phyloP scores from a whole-genome alignment of 2,888 invertebrate species.

The Biston betularia region DNA sequence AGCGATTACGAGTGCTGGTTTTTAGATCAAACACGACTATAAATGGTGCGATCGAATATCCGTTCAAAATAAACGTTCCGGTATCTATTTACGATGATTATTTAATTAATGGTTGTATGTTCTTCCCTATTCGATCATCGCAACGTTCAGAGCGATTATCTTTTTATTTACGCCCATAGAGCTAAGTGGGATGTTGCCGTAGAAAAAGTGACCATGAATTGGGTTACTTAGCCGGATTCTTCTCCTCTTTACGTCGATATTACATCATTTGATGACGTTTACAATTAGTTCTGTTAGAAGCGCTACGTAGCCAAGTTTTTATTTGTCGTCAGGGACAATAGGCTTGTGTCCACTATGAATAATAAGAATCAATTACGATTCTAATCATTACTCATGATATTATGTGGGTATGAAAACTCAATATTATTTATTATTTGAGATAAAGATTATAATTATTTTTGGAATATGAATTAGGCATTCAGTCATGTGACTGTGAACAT shows the following conservation, averaged over 20 bases:
- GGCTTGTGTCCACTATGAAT: too few species aligned
- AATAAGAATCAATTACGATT: too few species aligned
- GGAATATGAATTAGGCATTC: too few species aligned
- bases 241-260: constrained; percentile 65
- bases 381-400: too few species aligned
- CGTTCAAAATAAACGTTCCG: constrained; percentile 54
- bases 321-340: not conserved
- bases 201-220: constrained; percentile 82
- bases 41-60: constrained; percentile 49
- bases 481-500: too few species aligned
- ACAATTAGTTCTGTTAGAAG: constrained; percentile 61
- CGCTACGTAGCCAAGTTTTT: constrained; percentile 27
- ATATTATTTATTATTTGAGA: too few species aligned
- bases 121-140: constrained; percentile 64
- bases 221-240: constrained; percentile 80
- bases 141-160: constrained; percentile 50
- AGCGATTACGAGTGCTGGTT: constrained; percentile 6
- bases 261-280: constrained; percentile 77
- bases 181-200: constrained; percentile 63
- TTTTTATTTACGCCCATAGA: constrained; percentile 54
- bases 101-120: constrained; percentile 57
- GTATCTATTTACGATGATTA: constrained; percentile 56
- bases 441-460: too few species aligned
- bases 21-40: constrained; percentile 23
- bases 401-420: too few species aligned